Evolutionary conservation across 2,113 vertebrate genomes (phyloP).

Genomic region (Peromyscus maniculatus): DNA sequence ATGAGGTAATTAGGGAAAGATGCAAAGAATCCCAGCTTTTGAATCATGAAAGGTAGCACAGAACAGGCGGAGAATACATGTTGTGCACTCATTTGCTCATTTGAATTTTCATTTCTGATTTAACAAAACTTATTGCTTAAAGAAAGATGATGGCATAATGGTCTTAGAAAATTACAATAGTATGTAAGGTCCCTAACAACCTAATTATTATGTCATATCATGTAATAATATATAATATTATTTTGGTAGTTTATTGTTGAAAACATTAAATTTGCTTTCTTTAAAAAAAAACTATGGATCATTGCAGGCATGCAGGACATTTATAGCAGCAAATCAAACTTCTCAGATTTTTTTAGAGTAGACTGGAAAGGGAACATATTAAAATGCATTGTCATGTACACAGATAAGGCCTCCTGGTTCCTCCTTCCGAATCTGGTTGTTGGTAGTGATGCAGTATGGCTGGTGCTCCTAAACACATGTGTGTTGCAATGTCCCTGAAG

Average conservation of each 20-base stretch:
- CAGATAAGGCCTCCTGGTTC: too few relatives aligned
- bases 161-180: background rate
- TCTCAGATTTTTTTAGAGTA: background rate
- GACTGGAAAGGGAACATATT: background rate
- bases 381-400: background rate
- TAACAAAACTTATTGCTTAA: background rate
- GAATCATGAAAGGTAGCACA: background rate
- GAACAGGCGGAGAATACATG: background rate
- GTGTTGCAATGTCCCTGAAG: background rate
- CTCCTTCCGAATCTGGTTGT: background rate
- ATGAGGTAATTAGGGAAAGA: background rate
- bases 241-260: background rate
- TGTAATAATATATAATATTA: background rate
- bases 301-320: background rate
- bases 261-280: slow-evolving; percentile 20
- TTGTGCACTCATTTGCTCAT: background rate
- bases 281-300: background rate
- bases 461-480: background rate
- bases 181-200: background rate
- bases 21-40: background rate
- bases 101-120: background rate
- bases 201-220: background rate
- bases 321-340: background rate
- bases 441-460: accelerated
- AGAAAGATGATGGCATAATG: background rate